Conservation (phyloP, 2,113 vertebrate species). For the Climacteris rufus region DNA sequence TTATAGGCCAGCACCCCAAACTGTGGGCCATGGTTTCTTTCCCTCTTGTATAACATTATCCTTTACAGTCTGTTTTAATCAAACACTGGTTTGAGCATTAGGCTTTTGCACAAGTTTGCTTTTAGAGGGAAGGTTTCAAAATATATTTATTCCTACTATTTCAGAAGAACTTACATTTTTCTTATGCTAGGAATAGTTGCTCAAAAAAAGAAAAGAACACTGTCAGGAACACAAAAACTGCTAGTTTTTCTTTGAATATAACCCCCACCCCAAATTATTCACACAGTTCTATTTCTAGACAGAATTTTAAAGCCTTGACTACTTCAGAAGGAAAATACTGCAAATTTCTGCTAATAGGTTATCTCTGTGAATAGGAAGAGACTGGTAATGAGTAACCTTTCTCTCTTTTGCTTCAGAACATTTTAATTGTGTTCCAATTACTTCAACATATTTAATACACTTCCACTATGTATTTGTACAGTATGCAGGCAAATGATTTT, state of each 20-base stretch:
- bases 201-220: background rate
- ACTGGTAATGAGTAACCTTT: conserved; percentile 51
- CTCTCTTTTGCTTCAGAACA: conserved; percentile 62
- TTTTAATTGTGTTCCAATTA: conserved; percentile 66
- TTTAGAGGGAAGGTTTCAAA: conserved; percentile 3
- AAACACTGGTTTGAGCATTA: background rate
- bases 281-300: conserved; percentile 38
- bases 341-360: conserved; percentile 17
- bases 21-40: background rate
- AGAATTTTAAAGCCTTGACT: conserved; percentile 31
- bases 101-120: conserved; percentile 5
- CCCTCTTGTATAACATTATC: background rate
- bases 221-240: background rate
- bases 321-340: conserved; percentile 30
- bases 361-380: conserved; percentile 21
- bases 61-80: background rate
- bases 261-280: conserved; percentile 36
- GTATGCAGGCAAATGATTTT: conserved; percentile 49
- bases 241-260: background rate
- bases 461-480: conserved; percentile 58
- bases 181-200: conserved; percentile 3
- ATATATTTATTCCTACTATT: background rate
- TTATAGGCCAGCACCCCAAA: background rate
- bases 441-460: conserved; percentile 62
- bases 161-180: background rate